phyloP scores from a whole-genome alignment of 2,888 invertebrate species.

The Cryptophagus acutangulus region DNA sequence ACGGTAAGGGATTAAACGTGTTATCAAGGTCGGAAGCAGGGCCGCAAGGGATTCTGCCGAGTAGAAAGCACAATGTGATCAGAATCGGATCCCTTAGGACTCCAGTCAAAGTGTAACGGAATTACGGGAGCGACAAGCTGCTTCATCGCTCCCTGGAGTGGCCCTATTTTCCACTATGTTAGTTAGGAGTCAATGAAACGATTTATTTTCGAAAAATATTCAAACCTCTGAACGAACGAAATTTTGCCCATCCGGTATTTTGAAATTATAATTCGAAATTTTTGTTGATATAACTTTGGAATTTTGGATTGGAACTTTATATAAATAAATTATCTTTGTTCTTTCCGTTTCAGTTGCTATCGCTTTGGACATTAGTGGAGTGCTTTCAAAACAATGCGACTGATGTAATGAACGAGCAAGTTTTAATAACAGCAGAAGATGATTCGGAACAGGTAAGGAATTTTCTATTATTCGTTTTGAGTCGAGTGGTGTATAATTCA shows the following conservation, averaged over 20 bases:
- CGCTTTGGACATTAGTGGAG: no score
- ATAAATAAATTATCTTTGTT: no score
- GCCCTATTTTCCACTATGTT: no score
- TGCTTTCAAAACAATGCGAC: no score
- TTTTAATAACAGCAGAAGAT: constrained; percentile 29
- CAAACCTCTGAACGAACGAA: no score
- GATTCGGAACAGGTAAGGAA: constrained; percentile 37
- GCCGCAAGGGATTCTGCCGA: constrained; percentile 3
- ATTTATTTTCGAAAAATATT: no score
- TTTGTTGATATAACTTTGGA: no score
- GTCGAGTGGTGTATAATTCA: constrained; percentile 9
- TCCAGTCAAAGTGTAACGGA: constrained; percentile 29
- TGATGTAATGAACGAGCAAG: constrained; percentile 27
- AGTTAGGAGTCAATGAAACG: no score
- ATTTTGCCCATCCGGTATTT: no score
- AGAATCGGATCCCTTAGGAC: constrained; percentile 21
- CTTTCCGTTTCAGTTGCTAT: no score
- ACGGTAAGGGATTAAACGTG: constrained; percentile 12
- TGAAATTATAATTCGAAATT: no score
- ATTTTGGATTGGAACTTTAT: no score
- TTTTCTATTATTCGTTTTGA: constrained; percentile 9
- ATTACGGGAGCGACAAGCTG: constrained; percentile 30
- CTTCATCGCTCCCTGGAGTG: constrained; percentile 31
- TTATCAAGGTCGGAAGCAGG: constrained; percentile 16
- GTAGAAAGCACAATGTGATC: constrained; percentile 23